Conservation (phyloP, 2,797 vertebrate species). For the Microhierax caerulescens region DNA sequence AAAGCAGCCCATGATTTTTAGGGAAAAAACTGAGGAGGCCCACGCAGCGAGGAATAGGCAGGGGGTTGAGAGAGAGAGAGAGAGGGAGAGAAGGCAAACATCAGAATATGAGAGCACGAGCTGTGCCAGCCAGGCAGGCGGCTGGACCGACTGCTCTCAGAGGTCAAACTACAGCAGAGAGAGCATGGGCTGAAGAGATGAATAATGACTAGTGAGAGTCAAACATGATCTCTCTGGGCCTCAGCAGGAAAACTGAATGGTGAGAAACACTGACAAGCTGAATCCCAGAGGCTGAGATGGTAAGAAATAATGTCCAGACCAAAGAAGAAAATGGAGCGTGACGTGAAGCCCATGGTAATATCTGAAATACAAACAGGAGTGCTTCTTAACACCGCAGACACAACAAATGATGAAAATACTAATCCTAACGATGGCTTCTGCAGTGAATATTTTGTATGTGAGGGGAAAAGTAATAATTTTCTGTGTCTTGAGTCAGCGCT, state of each 20-base stretch:
- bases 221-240: not conserved
- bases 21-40: not conserved
- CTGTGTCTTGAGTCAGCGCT: not conserved
- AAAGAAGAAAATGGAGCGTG: not conserved
- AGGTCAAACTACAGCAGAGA: not conserved
- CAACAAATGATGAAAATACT: not conserved
- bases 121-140: not conserved
- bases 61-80: rapidly evolving
- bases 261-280: not conserved
- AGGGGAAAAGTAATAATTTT: not conserved
- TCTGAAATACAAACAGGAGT: not conserved
- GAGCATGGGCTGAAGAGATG: not conserved
- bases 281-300: not conserved
- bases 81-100: not conserved
- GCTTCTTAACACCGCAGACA: not conserved
- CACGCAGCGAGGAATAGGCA: not conserved
- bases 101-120: not conserved
- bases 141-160: not conserved
- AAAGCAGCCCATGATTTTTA: not conserved
- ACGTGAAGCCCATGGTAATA: not conserved
- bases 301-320: not conserved
- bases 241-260: not conserved
- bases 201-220: not conserved
- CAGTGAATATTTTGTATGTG: not conserved
- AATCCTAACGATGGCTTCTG: not conserved